These are phyloP conservation scores for Coccyzus lansbergi DNA, from an alignment of 2,797 vertebrate species.

Conservation along the genomic window DNA sequence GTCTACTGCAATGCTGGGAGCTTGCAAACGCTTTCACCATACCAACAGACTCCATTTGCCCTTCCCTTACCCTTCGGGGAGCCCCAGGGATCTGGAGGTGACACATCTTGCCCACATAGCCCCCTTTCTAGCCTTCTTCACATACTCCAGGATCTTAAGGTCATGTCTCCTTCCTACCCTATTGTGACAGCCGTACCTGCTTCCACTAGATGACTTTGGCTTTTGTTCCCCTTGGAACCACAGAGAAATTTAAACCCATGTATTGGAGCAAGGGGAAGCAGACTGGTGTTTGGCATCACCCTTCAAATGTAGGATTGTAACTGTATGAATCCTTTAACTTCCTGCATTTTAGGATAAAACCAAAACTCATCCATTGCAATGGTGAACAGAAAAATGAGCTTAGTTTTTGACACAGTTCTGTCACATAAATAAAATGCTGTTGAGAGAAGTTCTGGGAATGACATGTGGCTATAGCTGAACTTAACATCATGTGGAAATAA, in stretches of 20 bases:
- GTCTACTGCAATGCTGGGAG: neutral
- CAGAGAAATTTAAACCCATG: neutral
- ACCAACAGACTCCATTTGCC: neutral
- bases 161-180: neutral
- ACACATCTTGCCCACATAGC: no score
- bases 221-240: neutral
- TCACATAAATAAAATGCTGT: neutral
- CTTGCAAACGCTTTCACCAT: neutral
- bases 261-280: neutral
- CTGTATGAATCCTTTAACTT: neutral
- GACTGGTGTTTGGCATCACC: neutral
- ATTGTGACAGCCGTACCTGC: rapidly evolving
- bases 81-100: neutral
- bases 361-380: neutral
- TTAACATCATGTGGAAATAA: constrained; percentile 32
- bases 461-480: neutral
- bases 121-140: neutral
- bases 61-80: neutral
- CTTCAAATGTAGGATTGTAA: neutral
- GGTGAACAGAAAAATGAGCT: neutral
- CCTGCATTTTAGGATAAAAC: neutral
- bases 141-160: rapidly evolving
- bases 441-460: constrained; percentile 24
- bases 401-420: neutral
- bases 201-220: neutral